A percentile compares a stretch with the other conserved stretches of the same genome.
These are phyloP conservation scores for Megathymus violae DNA, from an alignment of 1,140 invertebrate genomes.

Conservation along the genomic window DNA sequence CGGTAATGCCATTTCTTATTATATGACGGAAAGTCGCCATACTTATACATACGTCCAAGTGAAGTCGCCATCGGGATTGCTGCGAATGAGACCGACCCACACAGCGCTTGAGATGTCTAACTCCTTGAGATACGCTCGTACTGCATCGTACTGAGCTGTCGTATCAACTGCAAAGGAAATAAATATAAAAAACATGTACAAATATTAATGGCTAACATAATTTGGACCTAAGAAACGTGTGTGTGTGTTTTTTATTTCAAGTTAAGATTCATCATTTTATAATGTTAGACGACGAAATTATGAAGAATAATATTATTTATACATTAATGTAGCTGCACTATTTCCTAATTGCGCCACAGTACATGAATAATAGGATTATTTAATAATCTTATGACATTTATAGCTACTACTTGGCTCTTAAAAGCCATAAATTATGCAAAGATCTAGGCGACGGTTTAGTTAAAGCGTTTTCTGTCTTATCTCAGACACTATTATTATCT, in stretches of 20 bases:
- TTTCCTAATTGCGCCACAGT: neutral
- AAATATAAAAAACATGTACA: conserved; percentile 13
- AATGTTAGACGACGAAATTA: too few species aligned
- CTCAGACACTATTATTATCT: conserved; percentile 2
- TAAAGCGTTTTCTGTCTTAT: conserved; percentile 11
- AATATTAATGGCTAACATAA: too few species aligned
- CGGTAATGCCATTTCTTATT: neutral
- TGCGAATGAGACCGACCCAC: conserved; percentile 89
- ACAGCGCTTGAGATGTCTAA: conserved; percentile 88
- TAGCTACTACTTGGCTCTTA: neutral
- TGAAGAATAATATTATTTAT: too few species aligned
- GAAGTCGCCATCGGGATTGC: conserved; percentile 86
- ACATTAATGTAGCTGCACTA: neutral
- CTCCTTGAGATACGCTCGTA: conserved; percentile 89
- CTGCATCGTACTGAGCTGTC: conserved; percentile 89
- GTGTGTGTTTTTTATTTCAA: too few species aligned
- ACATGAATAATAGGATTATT: neutral
- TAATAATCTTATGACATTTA: conserved; percentile 1
- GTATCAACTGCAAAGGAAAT: conserved; percentile 87
- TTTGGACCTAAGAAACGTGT: too few species aligned
- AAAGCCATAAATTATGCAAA: neutral
- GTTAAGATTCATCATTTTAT: too few species aligned
- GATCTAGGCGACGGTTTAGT: neutral
- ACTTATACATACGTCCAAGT: conserved; percentile 88
- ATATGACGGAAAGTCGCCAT: too few species aligned